Evolutionary conservation across 2,113 vertebrate genomes (phyloP), one percentile per base, ranked within the genome.

Genomic region (Mobula birostris): DNA sequence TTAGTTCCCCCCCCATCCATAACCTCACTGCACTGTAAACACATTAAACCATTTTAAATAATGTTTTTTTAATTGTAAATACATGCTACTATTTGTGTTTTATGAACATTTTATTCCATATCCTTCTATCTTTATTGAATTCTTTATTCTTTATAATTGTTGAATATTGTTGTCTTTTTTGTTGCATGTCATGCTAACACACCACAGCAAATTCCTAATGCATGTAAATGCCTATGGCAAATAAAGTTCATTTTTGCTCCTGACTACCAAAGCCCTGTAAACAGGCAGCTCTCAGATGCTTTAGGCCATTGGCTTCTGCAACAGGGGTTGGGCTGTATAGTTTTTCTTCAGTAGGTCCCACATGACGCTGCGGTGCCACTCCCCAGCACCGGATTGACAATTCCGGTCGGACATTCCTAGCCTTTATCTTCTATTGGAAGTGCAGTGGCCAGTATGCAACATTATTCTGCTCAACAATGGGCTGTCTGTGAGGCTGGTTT

Each of bases 381-480:
- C 85, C n/a, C 66, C 61, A 66, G 7, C 14, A 61, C 85, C n/a
- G 61, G 61, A n/a, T 12, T 90, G 66, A 66, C 40, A 5, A 90
- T 61, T 63, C 29, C 61, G 40, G 61, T 90, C n/a, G 85, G 85
- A 90, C 61, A 90, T 66, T 66, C 3, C 85, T 90, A 27, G 58
- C 61, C 85, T 66, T 88, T 63, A 29, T 66, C 58, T 66, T 66
- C 66, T 66, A 32, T 32, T 29, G 32, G 1, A 15, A 63, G 85
- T 66, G 61, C 61, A 68, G 32, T 66, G 85, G 85, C n/a, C 61
- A 14, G 14, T 66, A n/a, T 68, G 58, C 63, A 63, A 19, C 61
- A 90, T 66, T 90, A 66, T 90, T 90, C 85, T 90, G n/a, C 63
- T 66, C 85, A 90, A 90, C 61, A 90, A 15, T 90, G 61, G 61